These are phyloP conservation scores for Paracentrotus lividus DNA, from an alignment of 53 echinoderm and acorn worm species.

Conservation along the genomic window DNA sequence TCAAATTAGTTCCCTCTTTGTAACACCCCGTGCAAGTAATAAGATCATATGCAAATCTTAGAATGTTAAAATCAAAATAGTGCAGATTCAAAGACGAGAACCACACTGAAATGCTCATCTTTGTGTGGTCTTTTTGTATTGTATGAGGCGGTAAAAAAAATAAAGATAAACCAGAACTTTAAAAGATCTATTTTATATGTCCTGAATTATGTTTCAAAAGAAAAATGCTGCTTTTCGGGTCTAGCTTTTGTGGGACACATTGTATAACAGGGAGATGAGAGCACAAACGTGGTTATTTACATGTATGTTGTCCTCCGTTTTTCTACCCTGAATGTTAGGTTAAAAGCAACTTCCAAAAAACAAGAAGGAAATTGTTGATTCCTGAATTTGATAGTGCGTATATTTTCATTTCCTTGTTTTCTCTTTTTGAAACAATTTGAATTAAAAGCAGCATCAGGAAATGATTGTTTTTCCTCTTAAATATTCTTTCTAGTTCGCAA, in stretches of 20 bases:
- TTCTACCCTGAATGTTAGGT: neutral
- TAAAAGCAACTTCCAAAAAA: neutral
- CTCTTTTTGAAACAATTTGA: neutral
- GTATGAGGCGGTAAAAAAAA: neutral
- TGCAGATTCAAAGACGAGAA: too few species aligned
- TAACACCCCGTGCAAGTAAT: too few species aligned
- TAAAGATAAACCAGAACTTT: too few species aligned
- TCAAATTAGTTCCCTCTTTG: too few species aligned
- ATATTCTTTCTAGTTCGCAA: neutral
- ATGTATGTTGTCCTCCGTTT: neutral
- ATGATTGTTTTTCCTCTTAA: neutral
- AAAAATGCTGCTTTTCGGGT: too few species aligned
- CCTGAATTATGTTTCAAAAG: too few species aligned
- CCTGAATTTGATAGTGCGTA: too few species aligned
- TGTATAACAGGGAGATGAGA: neutral
- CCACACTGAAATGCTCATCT: too few species aligned
- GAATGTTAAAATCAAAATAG: too few species aligned
- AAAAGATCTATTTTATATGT: too few species aligned
- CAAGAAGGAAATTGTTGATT: neutral
- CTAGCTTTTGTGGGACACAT: too few species aligned
- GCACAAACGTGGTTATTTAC: neutral
- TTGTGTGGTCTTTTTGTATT: too few species aligned
- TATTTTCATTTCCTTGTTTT: neutral
- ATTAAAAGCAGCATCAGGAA: neutral
- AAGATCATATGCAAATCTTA: neutral